Percentiles rank a stretch among this genome's conserved stretches.
Evolutionary conservation across 2,888 invertebrate species (phyloP).

Genomic region (Trachelus tabidus): DNA sequence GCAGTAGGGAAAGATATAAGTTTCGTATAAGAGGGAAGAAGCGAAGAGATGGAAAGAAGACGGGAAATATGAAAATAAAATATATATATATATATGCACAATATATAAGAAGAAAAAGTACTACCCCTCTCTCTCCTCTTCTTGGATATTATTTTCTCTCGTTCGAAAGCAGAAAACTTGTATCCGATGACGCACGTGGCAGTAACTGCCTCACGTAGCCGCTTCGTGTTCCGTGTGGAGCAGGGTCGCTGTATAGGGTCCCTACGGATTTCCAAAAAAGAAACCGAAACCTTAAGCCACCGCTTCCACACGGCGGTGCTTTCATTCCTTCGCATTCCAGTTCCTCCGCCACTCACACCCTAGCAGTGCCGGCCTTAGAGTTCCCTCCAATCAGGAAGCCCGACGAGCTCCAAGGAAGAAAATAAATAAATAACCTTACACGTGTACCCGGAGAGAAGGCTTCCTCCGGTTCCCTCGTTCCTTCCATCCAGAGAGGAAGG

Average conservation of each 20-base stretch:
- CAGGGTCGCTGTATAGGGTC: slow-evolving; percentile 10
- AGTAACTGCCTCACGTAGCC: slow-evolving; percentile 25
- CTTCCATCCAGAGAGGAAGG: not conserved
- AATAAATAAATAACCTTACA: not conserved
- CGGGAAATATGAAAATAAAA: slow-evolving; percentile 1
- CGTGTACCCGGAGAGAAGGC: not conserved
- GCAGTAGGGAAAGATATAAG: not conserved
- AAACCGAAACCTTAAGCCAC: slow-evolving; percentile 10
- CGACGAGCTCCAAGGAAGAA: not conserved
- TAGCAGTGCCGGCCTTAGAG: not conserved
- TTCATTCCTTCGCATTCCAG: slow-evolving; percentile 9
- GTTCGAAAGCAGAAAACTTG: slow-evolving; percentile 18
- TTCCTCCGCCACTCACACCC: not conserved
- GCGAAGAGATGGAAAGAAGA: slow-evolving; percentile 6
- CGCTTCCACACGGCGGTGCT: slow-evolving; percentile 4
- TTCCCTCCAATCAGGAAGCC: not conserved
- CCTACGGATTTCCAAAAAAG: slow-evolving; percentile 15
- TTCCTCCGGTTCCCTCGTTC: not conserved
- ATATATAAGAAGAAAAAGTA: not conserved
- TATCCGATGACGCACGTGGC: slow-evolving; percentile 28
- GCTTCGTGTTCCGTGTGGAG: slow-evolving; percentile 5
- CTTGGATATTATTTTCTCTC: slow-evolving; percentile 20
- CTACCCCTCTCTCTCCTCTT: not conserved
- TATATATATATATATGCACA: not conserved
- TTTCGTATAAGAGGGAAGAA: not conserved